phyloP scores from a whole-genome alignment of 2,888 invertebrate species.

The Platypus cylindrus region DNA sequence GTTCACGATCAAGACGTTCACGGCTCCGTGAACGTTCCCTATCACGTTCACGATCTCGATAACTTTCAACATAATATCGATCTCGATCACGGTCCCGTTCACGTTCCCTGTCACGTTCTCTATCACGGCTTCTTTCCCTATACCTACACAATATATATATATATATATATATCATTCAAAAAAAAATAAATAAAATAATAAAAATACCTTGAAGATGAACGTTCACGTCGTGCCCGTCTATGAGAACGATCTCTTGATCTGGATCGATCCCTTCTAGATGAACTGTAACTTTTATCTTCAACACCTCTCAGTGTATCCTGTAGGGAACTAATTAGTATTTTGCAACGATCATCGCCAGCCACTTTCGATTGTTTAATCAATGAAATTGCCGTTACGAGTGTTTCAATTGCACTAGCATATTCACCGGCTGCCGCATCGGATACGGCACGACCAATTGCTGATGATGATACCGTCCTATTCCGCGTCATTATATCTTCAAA shows the following conservation, averaged over 20 bases:
- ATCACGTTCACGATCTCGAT: constrained; percentile 45
- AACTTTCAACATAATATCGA: constrained; percentile 37
- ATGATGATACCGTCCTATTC: constrained; percentile 94
- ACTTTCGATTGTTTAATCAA: constrained; percentile 91
- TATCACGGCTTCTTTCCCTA: constrained; percentile 44
- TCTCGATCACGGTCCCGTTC: constrained; percentile 40
- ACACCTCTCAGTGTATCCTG: constrained; percentile 89
- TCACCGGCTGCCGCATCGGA: constrained; percentile 96
- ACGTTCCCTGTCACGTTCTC: constrained; percentile 45
- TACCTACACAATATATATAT: constrained; percentile 26
- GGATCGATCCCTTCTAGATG: constrained; percentile 47
- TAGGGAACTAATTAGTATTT: constrained; percentile 90
- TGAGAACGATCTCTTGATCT: constrained; percentile 33
- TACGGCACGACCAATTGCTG: constrained; percentile 89
- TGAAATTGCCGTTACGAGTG: constrained; percentile 95
- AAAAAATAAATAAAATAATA: not conserved
- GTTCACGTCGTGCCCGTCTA: constrained; percentile 31
- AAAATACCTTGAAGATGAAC: constrained; percentile 28
- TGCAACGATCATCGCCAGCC: constrained; percentile 92
- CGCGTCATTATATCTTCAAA: constrained; percentile 97
- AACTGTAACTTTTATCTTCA: constrained; percentile 92
- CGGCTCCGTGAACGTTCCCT: constrained; percentile 41
- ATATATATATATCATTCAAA: not conserved
- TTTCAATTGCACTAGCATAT: constrained; percentile 96
- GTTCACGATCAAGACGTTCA: constrained; percentile 50